A percentile compares a stretch with the other conserved stretches of the same genome.
Evolutionary conservation across 2,888 invertebrate genomes (phyloP).

Genomic region (Syrphus vitripennis): DNA sequence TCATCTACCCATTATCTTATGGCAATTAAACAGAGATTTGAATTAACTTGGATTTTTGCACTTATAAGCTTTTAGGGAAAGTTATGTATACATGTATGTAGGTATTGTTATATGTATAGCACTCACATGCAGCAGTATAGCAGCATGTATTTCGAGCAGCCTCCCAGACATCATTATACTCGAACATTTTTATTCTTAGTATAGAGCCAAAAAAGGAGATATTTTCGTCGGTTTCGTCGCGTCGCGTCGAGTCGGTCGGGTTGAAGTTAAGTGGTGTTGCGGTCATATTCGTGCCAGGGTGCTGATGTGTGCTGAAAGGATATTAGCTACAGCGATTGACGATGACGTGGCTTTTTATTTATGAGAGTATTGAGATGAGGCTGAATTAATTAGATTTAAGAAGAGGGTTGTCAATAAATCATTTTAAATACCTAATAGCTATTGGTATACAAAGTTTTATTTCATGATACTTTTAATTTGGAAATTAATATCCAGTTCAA

Average conservation of each 20-base stretch:
- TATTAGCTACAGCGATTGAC: conserved; percentile 12
- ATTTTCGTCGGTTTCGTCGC: no score
- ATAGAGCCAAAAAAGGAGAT: neutral
- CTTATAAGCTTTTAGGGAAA: conserved; percentile 57
- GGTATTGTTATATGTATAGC: no score
- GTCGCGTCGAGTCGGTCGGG: no score
- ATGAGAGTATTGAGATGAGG: neutral
- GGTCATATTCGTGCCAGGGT: conserved; percentile 55
- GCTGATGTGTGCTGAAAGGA: conserved; percentile 47
- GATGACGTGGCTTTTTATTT: neutral
- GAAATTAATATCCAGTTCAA: no score
- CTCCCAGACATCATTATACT: no score
- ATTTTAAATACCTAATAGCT: no score
- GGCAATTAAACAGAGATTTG: conserved; percentile 68
- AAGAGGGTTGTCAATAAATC: neutral
- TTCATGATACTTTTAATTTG: no score
- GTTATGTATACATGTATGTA: no score
- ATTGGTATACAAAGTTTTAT: no score
- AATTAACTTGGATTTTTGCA: conserved; percentile 68
- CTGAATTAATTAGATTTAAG: conserved; percentile 29
- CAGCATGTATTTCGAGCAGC: neutral
- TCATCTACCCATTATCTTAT: conserved; percentile 55
- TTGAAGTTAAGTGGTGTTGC: conserved; percentile 49
- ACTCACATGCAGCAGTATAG: neutral
- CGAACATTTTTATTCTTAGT: neutral